Evolutionary conservation across 2,113 vertebrate species (phyloP).

Genomic region (Peromyscus maniculatus): DNA sequence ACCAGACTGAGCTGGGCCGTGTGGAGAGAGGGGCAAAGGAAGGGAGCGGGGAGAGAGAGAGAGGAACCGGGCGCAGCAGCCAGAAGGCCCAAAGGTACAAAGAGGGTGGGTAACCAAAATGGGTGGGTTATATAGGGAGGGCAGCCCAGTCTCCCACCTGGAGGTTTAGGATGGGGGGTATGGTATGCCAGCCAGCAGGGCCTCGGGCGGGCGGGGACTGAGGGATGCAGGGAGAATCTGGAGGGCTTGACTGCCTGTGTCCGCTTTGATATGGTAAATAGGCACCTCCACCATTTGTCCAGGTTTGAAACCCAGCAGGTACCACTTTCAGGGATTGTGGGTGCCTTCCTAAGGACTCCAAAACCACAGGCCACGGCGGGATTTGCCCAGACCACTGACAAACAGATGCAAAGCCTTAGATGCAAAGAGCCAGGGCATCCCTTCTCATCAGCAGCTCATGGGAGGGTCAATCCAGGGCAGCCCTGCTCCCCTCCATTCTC

Average conservation of each 20-base stretch:
- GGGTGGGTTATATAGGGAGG: neutral
- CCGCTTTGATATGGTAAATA: neutral
- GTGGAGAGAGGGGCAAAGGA: too few relatives aligned
- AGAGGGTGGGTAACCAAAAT: neutral
- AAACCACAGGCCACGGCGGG: neutral
- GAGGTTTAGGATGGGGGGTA: neutral
- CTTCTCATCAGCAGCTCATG: neutral
- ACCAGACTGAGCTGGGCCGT: neutral
- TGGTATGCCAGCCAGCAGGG: neutral
- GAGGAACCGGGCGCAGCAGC: neutral
- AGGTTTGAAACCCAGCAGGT: neutral
- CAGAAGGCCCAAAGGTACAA: neutral
- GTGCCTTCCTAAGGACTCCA: neutral
- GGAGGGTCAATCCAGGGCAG: neutral
- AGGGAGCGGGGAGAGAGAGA: neutral
- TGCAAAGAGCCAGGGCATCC: neutral
- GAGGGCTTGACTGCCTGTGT: neutral
- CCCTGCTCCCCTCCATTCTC: neutral
- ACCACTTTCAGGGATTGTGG: neutral
- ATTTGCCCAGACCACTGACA: neutral
- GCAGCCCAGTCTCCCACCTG: neutral
- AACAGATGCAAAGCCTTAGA: neutral
- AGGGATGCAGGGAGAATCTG: neutral
- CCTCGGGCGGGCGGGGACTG: neutral
- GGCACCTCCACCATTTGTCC: neutral